A percentile compares a stretch with the other conserved stretches of the same genome.
Evolutionary conservation across 2,888 invertebrate genomes (phyloP).

Genomic region (Hanleya hanleyi): DNA sequence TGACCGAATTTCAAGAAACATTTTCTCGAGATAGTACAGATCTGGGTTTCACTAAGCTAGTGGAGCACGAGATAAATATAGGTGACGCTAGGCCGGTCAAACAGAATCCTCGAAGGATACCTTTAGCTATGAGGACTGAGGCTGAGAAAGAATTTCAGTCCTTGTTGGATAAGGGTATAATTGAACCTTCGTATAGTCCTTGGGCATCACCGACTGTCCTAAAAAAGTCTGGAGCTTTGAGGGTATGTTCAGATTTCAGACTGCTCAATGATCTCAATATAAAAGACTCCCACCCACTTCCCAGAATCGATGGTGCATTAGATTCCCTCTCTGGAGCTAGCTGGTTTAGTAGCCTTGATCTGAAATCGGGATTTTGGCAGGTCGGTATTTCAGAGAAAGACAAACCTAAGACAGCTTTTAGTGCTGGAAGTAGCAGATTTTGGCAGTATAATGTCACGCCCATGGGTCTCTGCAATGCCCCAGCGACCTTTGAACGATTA

Average conservation of each 20-base stretch:
- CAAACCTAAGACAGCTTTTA: too few species aligned
- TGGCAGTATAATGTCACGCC: conserved; percentile 33
- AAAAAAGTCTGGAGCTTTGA: conserved; percentile 59
- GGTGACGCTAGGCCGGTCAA: conserved; percentile 11
- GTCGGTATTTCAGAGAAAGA: too few species aligned
- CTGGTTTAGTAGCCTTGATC: too few species aligned
- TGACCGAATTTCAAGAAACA: conserved; percentile 12
- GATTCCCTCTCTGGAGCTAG: too few species aligned
- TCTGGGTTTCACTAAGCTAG: conserved; percentile 8
- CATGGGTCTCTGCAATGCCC: too few species aligned
- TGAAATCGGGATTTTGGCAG: too few species aligned
- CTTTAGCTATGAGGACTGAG: conserved; percentile 2
- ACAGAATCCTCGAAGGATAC: conserved; percentile 11
- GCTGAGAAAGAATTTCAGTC: conserved; percentile 8
- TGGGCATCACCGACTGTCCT: conserved; percentile 69
- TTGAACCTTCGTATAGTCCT: conserved; percentile 53
- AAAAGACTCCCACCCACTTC: conserved; percentile 24
- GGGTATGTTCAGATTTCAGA: conserved; percentile 55
- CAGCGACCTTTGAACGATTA: too few species aligned
- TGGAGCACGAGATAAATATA: conserved; percentile 10
- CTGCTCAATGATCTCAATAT: conserved; percentile 38
- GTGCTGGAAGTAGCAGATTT: too few species aligned
- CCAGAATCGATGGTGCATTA: too few species aligned
- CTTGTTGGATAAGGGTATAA: conserved; percentile 21
- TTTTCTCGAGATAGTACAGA: conserved; percentile 6